These are phyloP conservation scores for Glomeris maerens DNA, from an alignment of 1,140 invertebrate species.

Conservation along the genomic window DNA sequence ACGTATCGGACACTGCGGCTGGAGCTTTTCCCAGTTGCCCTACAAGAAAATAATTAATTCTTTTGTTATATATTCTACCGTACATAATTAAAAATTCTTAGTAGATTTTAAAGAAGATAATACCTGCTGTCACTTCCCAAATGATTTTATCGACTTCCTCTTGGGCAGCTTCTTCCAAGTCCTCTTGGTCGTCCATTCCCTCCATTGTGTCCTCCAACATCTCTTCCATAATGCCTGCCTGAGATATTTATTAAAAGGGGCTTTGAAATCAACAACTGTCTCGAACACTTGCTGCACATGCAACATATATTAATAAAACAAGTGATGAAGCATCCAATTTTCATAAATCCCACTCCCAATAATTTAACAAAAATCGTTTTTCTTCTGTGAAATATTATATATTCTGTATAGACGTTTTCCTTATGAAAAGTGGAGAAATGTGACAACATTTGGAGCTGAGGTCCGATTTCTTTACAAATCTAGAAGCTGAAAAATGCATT, in stretches of 20 bases:
- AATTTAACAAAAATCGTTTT: too few species aligned
- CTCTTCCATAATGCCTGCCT: slow-evolving; percentile 96
- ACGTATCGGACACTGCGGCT: slow-evolving; percentile 36
- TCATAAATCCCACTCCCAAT: not conserved
- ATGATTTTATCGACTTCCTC: slow-evolving; percentile 90
- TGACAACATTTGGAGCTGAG: too few species aligned
- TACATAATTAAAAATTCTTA: slow-evolving; percentile 15
- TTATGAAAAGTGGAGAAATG: too few species aligned
- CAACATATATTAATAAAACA: slow-evolving; percentile 20
- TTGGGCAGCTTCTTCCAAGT: slow-evolving; percentile 83
- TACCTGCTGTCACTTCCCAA: slow-evolving; percentile 84
- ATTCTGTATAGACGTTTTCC: too few species aligned
- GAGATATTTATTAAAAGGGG: too few species aligned
- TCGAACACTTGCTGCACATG: slow-evolving; percentile 8
- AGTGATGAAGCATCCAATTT: not conserved
- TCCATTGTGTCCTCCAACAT: slow-evolving; percentile 99
- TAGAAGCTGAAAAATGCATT: too few species aligned
- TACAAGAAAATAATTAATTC: slow-evolving; percentile 18
- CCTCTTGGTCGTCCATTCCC: slow-evolving; percentile 69
- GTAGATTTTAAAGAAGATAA: not conserved
- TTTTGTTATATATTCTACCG: not conserved
- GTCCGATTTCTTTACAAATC: too few species aligned
- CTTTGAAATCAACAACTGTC: slow-evolving; percentile 7
- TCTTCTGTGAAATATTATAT: too few species aligned
- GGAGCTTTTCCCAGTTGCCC: slow-evolving; percentile 75